Percentiles rank a stretch among this genome's conserved stretches.
phyloP scores from a whole-genome alignment of 2,888 invertebrate genomes.

The Pharmacophagus antenor region DNA sequence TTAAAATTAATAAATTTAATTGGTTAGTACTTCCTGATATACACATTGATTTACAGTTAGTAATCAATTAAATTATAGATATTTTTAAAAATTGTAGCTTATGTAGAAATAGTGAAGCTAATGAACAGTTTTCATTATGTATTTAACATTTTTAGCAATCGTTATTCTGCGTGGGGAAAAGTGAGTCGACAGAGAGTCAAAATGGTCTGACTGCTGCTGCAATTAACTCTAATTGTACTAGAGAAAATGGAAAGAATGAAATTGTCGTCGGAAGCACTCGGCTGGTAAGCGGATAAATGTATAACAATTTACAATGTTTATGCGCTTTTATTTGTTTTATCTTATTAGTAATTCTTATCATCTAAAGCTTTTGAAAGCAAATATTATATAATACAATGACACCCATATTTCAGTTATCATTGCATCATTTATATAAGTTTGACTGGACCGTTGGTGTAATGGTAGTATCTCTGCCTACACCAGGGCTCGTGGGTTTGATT shows the following conservation, averaged over 20 bases:
- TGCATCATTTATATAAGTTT: too few species aligned
- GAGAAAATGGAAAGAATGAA: conserved; percentile 55
- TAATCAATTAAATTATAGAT: not conserved
- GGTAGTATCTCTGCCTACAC: too few species aligned
- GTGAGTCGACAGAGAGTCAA: conserved; percentile 58
- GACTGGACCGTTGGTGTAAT: too few species aligned
- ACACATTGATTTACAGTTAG: not conserved
- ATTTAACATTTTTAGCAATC: conserved; percentile 41
- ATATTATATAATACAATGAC: too few species aligned
- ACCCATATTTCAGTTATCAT: too few species aligned
- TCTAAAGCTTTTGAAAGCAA: too few species aligned
- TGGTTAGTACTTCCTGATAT: too few species aligned
- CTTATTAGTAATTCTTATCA: too few species aligned
- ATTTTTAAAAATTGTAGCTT: not conserved
- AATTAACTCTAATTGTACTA: conserved; percentile 36
- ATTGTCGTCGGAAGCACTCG: conserved; percentile 56
- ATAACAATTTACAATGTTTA: not conserved
- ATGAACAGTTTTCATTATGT: not conserved
- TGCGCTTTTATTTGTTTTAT: too few species aligned
- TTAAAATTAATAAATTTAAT: too few species aligned
- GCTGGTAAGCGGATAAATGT: conserved; percentile 47
- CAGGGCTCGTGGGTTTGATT: too few species aligned
- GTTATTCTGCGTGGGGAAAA: conserved; percentile 57
- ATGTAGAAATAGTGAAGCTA: too few species aligned
- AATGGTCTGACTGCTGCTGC: conserved; percentile 41